Conservation (phyloP, 2,113 vertebrate genomes). For the Pollimyrus isidori region DNA sequence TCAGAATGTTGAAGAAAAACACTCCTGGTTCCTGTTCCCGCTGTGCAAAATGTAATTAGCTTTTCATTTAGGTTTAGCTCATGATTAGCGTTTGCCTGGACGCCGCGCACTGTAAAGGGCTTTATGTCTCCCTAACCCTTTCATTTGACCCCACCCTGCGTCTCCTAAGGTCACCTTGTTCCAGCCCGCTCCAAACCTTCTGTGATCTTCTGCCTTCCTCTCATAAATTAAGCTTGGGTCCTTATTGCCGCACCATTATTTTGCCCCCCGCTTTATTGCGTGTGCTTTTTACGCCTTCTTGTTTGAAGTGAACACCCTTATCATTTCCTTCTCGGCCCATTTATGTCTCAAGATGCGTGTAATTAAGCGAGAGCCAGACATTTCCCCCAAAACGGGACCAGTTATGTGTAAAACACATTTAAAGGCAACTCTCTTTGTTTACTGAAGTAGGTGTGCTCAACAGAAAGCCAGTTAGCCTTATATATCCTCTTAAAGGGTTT, state of each 20-base stretch:
- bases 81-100: background rate
- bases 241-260: slow-evolving; percentile 40
- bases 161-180: background rate
- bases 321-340: slow-evolving; percentile 50
- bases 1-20: background rate
- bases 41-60: background rate
- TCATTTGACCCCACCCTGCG: slow-evolving; percentile 1
- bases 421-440: slow-evolving; percentile 47
- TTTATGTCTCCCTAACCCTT: slow-evolving; percentile 10
- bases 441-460: slow-evolving; percentile 36
- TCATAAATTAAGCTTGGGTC: slow-evolving; percentile 40
- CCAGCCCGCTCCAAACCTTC: background rate
- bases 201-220: slow-evolving; percentile 11
- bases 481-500: slow-evolving; percentile 35
- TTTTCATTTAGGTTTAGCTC: background rate
- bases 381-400: slow-evolving; percentile 33
- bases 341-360: slow-evolving; percentile 46
- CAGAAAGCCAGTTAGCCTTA: slow-evolving; percentile 35
- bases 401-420: slow-evolving; percentile 42
- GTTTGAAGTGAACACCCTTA: slow-evolving; percentile 52
- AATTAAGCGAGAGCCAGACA: slow-evolving; percentile 46
- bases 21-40: background rate
- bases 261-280: slow-evolving; percentile 48
- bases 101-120: background rate
- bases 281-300: slow-evolving; percentile 43